Evolutionary conservation across 1,140 invertebrate species (phyloP).

Genomic region (Tetramorium simillimum): DNA sequence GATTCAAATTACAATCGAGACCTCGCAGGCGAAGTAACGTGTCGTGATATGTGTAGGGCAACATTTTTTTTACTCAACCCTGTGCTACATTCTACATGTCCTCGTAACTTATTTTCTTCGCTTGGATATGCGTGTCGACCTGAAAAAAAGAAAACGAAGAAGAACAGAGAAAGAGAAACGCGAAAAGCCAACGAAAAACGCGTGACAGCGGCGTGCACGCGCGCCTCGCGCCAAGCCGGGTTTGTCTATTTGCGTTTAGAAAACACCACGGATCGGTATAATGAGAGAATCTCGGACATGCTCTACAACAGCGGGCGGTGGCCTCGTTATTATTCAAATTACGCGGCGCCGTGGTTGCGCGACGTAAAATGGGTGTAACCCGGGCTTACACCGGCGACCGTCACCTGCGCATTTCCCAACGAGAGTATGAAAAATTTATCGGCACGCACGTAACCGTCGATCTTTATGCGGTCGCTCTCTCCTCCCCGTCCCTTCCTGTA

Average conservation of each 20-base stretch:
- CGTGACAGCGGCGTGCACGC: constrained; percentile 22
- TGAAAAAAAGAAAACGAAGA: constrained; percentile 7
- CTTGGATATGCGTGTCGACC: constrained; percentile 24
- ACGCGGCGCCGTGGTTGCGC: constrained; percentile 17
- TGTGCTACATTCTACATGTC: constrained; percentile 8
- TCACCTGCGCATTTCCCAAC: constrained; percentile 53
- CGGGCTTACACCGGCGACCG: constrained; percentile 35
- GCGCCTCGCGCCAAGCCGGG: constrained; percentile 6
- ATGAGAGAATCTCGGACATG: constrained; percentile 46
- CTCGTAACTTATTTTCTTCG: constrained; percentile 52
- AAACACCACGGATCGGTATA: constrained; percentile 50
- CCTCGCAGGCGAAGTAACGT: neutral
- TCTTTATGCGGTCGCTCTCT: constrained; percentile 23
- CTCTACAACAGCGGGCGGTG: constrained; percentile 17
- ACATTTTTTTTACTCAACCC: constrained; percentile 24
- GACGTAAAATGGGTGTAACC: constrained; percentile 49
- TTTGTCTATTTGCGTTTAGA: constrained; percentile 31
- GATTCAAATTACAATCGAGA: neutral
- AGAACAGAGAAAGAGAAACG: constrained; percentile 9
- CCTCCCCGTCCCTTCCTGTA: neutral
- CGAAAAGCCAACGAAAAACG: constrained; percentile 42
- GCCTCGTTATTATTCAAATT: constrained; percentile 58
- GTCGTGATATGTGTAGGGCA: constrained; percentile 5
- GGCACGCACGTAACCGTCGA: constrained; percentile 54
- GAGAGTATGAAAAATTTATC: constrained; percentile 58